Base-by-base conservation (phyloP, 2,888 invertebrate genomes). In the Ecliptopera silaceata region DNA sequence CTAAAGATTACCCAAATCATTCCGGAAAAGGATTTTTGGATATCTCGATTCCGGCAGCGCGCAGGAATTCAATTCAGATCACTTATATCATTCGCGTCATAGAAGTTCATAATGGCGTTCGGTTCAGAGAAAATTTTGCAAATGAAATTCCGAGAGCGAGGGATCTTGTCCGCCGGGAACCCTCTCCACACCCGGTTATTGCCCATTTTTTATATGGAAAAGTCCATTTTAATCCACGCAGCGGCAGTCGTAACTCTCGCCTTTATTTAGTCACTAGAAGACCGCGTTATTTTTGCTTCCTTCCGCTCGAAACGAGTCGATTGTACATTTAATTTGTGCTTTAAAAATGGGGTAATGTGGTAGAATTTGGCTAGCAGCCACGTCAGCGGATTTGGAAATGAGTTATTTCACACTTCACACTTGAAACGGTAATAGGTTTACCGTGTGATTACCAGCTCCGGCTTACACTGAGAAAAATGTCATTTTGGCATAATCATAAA, bases 241-340 rank as follows among this genome's bases (percentile, higher is more conserved):
- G 72, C 64, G 68, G 70, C 68, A 63, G 74, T 63, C 71, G 74
- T 83, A 82, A 83, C 74, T 84, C 81, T 78, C 70, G 71, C 77
- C 79, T 81, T 84, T 86, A 80, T 86, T 84, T 79, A 80, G 78
- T 75, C 75, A 72, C 82, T 80, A 82, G 80, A 84, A 74, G 68
- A 50, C 62, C 56, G 59, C 53, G 64, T 70, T 74, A 66, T 72
- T 74, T 72, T 66, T 66, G 65, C 62, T 77, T 71, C 68, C 65
- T 69, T 67, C 66, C 61, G 65, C 68, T 66, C 64, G 63, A 68
- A 66, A 65, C 69, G 65, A 69, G 66, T 59, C 67, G 59, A 66
- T 66, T 67, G 65, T 59, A 64, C 63, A 68, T 71, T 67, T 56
- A 67, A 73, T 73, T 68, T 65, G 68, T 66, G 61, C 59, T 51